Percentiles rank a stretch among this genome's conserved stretches.
These are phyloP conservation scores for Bos taurus DNA, from an alignment of 2,113 vertebrate genomes.

Conservation along the genomic window DNA sequence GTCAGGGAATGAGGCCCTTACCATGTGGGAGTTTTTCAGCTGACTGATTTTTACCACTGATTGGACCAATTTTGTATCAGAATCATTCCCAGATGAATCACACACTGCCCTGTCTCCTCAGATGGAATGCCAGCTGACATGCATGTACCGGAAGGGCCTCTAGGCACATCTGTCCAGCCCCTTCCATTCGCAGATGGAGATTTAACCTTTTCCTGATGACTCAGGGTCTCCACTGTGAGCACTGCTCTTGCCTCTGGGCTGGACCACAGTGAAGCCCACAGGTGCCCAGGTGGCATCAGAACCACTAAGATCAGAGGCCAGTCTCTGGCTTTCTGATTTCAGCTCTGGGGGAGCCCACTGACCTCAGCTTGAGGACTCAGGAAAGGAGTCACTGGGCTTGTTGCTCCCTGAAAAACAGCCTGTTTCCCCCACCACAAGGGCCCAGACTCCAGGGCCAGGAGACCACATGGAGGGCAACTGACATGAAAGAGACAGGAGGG, in stretches of 20 bases:
- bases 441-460: background rate
- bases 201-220: background rate
- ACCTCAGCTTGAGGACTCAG: background rate
- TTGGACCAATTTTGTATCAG: slow-evolving; percentile 22
- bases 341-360: background rate
- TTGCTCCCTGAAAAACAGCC: fast-evolving
- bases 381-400: background rate
- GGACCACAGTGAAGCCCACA: background rate
- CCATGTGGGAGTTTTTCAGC: slow-evolving; percentile 31
- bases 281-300: background rate
- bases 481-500: background rate
- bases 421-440: background rate
- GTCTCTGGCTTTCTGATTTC: background rate
- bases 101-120: background rate
- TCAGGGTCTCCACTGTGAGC: background rate
- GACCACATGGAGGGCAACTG: background rate
- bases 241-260: background rate
- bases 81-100: slow-evolving; percentile 18
- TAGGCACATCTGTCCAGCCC: background rate
- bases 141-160: background rate
- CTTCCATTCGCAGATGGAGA: background rate
- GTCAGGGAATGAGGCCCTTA: background rate
- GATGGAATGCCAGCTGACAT: slow-evolving; percentile 20
- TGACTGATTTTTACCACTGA: background rate
- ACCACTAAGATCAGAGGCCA: background rate